Evolutionary conservation across 2,888 invertebrate species (phyloP).

Genomic region (Eupithecia abbreviata): DNA sequence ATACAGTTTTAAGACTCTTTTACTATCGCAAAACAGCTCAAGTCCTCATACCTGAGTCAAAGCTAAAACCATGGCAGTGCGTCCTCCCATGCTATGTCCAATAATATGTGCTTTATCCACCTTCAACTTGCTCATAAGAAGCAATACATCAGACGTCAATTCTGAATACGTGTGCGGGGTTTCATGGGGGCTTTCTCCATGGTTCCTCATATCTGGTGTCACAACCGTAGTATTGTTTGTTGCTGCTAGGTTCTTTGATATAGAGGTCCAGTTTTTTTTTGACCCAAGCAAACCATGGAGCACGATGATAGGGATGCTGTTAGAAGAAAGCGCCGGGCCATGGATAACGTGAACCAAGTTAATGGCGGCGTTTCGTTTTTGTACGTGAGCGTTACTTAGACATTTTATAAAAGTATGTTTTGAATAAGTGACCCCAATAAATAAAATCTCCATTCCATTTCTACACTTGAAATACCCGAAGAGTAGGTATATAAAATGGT

Average conservation of each 20-base stretch:
- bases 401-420: conserved; percentile 24
- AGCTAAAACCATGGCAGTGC: conserved; percentile 89
- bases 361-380: conserved; percentile 66
- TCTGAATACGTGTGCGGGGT: conserved; percentile 88
- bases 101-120: conserved; percentile 61
- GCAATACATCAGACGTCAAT: conserved; percentile 85
- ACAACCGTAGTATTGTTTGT: conserved; percentile 88
- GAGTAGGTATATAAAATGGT: not conserved
- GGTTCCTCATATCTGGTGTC: conserved; percentile 95
- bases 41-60: conserved; percentile 39
- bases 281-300: conserved; percentile 96
- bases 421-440: conserved; percentile 13
- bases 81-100: conserved; percentile 98
- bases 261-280: conserved; percentile 95
- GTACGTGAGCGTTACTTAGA: conserved; percentile 6
- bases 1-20: not conserved
- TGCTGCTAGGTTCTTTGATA: conserved; percentile 88
- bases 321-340: conserved; percentile 47
- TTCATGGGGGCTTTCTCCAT: conserved; percentile 95
- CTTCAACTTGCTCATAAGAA: conserved; percentile 86
- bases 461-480: not conserved
- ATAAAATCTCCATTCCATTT: conserved; percentile 52
- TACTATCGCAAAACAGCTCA: not conserved
- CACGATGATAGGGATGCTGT: conserved; percentile 87
- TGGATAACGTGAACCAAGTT: conserved; percentile 84